Evolutionary conservation across 2,797 vertebrate genomes (phyloP).

Genomic region (Acanthis flammea): DNA sequence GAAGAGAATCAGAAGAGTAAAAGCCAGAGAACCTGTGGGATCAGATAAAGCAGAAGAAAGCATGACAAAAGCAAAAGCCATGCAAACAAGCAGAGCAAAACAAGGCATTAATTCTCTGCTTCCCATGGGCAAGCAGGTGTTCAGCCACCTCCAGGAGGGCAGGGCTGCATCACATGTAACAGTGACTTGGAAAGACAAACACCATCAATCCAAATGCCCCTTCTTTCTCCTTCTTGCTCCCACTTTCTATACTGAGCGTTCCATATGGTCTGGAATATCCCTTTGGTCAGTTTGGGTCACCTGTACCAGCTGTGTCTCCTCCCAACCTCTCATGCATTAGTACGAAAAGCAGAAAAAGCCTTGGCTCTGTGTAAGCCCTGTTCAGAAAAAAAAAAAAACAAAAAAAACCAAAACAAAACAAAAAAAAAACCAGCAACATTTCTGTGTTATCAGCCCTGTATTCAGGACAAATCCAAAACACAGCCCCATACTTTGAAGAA

Average conservation of each 20-base stretch:
- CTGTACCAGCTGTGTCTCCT: not conserved
- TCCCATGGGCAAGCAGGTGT: not conserved
- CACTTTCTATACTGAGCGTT: not conserved
- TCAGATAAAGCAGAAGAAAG: not conserved
- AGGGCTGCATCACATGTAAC: rapidly evolving
- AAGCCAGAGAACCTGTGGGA: not conserved
- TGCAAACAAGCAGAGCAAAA: not conserved
- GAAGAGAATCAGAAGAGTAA: not conserved
- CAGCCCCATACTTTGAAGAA: not conserved
- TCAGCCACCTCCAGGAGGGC: not conserved
- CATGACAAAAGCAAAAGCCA: not conserved
- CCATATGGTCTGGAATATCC: not conserved
- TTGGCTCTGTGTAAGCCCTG: not conserved
- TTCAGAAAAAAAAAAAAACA: not conserved
- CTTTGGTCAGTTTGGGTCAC: not conserved
- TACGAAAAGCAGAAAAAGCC: not conserved
- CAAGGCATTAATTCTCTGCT: not conserved
- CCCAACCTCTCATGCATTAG: not conserved
- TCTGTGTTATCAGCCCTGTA: not conserved
- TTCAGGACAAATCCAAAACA: not conserved
- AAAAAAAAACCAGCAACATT: not conserved
- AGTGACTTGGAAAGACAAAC: not conserved
- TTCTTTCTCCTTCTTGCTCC: not conserved
- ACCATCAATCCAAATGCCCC: not conserved
- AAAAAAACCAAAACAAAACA: no score